phyloP scores from a whole-genome alignment of 2,113 vertebrate genomes.

The Rynchops niger region DNA sequence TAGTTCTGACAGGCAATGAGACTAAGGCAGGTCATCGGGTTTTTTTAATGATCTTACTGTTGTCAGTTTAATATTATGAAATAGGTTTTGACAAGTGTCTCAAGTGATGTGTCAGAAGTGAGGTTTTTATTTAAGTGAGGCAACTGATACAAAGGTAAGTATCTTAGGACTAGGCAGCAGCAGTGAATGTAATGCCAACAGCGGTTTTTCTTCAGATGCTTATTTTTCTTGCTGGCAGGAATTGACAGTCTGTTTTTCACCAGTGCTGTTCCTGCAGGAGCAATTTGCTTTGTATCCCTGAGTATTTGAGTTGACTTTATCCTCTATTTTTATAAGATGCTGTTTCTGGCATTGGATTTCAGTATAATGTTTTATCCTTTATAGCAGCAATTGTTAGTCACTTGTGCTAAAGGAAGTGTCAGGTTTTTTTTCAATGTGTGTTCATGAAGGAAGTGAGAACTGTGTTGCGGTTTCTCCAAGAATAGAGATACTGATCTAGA shows the following conservation, averaged over 20 bases:
- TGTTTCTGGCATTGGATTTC: neutral
- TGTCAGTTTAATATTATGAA: neutral
- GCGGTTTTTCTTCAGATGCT: neutral
- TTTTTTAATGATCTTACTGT: neutral
- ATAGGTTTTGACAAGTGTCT: neutral
- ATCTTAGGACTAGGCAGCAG: neutral
- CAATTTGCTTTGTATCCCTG: neutral
- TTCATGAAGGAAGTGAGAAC: neutral
- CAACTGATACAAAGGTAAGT: neutral
- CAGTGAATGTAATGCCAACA: neutral
- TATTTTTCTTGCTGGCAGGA: neutral
- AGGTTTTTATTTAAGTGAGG: neutral
- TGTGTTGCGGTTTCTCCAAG: neutral
- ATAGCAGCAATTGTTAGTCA: neutral
- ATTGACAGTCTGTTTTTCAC: neutral
- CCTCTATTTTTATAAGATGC: neutral
- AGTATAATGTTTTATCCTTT: neutral
- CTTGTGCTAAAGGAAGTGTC: neutral
- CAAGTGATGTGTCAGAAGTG: neutral
- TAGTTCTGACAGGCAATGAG: neutral
- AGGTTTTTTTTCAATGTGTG: accelerated
- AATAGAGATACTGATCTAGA: neutral
- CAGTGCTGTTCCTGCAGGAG: neutral
- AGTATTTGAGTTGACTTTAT: neutral
- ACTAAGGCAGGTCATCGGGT: neutral